Conservation (phyloP, 2,888 invertebrate species). For the Crioceris asparagi region DNA sequence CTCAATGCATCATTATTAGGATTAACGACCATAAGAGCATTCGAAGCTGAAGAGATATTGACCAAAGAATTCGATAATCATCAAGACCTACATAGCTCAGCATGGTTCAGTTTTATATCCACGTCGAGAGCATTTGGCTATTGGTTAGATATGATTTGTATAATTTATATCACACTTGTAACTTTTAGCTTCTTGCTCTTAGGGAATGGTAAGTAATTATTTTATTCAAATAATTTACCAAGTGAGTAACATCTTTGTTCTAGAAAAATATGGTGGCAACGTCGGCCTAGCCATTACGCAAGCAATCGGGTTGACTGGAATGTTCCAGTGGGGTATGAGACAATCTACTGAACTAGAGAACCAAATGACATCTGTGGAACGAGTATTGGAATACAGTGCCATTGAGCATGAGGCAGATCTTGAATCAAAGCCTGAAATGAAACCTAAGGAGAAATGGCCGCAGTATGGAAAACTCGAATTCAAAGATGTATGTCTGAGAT, state of each 20-base stretch:
- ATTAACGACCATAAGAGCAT: slow-evolving; percentile 83
- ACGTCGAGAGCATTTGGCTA: slow-evolving; percentile 90
- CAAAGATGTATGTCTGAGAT: slow-evolving; percentile 48
- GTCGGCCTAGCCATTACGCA: slow-evolving; percentile 37
- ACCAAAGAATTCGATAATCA: slow-evolving; percentile 70
- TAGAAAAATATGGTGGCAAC: slow-evolving; percentile 35
- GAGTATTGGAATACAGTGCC: slow-evolving; percentile 44
- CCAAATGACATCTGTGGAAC: slow-evolving; percentile 86
- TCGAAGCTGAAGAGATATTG: slow-evolving; percentile 68
- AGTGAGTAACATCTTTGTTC: slow-evolving; percentile 13
- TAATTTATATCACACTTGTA: slow-evolving; percentile 74
- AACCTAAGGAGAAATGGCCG: slow-evolving; percentile 67
- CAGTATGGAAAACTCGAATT: slow-evolving; percentile 58
- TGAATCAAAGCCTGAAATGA: slow-evolving; percentile 51
- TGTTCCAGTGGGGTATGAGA: slow-evolving; percentile 82
- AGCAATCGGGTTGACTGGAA: slow-evolving; percentile 38
- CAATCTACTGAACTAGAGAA: slow-evolving; percentile 45
- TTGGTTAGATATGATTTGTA: slow-evolving; percentile 82
- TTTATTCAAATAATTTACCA: background rate
- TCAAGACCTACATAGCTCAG: slow-evolving; percentile 79
- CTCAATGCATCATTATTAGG: slow-evolving; percentile 83
- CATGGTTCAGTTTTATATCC: slow-evolving; percentile 84
- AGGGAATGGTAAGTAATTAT: slow-evolving; percentile 39
- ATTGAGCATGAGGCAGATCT: slow-evolving; percentile 31
- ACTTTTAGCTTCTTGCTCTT: slow-evolving; percentile 75